Conservation (phyloP, 2,888 invertebrate genomes). For the Ferrisia virgata region DNA sequence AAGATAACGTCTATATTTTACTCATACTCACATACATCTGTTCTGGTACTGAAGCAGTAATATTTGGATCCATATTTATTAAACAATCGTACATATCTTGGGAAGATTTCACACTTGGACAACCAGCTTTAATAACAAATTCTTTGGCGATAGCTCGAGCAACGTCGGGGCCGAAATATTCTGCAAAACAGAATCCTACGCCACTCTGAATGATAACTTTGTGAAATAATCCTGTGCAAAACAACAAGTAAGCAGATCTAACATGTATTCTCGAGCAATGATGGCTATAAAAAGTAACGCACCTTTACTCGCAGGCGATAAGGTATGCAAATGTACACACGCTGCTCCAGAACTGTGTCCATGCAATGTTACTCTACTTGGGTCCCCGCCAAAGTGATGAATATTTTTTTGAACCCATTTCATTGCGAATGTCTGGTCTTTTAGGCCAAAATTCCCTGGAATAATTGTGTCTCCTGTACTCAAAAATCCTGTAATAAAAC, state of each 20-base stretch:
- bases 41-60: not conserved
- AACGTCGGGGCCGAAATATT: not conserved
- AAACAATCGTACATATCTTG: not conserved
- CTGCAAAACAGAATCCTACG: not conserved
- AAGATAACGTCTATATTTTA: not conserved
- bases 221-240: slow-evolving; percentile 63
- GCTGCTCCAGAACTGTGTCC: slow-evolving; percentile 85
- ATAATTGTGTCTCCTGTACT: slow-evolving; percentile 36
- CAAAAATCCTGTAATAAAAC: slow-evolving; percentile 32
- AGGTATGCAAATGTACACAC: slow-evolving; percentile 86
- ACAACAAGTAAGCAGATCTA: not conserved
- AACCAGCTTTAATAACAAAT: not conserved
- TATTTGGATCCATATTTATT: not conserved
- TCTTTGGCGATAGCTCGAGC: not conserved
- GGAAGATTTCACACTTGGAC: not conserved
- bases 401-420: slow-evolving; percentile 95
- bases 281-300: no score
- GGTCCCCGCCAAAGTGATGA: slow-evolving; percentile 85
- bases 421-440: slow-evolving; percentile 86
- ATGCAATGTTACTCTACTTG: slow-evolving; percentile 80
- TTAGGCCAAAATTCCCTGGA: slow-evolving; percentile 45
- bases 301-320: slow-evolving; percentile 74
- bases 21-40: slow-evolving; percentile 9
- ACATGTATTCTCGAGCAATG: slow-evolving; percentile 52
- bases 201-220: slow-evolving; percentile 74